These are phyloP conservation scores for Lepeophtheirus nordmannii DNA, from an alignment of 2,888 invertebrate species.

Conservation along the genomic window DNA sequence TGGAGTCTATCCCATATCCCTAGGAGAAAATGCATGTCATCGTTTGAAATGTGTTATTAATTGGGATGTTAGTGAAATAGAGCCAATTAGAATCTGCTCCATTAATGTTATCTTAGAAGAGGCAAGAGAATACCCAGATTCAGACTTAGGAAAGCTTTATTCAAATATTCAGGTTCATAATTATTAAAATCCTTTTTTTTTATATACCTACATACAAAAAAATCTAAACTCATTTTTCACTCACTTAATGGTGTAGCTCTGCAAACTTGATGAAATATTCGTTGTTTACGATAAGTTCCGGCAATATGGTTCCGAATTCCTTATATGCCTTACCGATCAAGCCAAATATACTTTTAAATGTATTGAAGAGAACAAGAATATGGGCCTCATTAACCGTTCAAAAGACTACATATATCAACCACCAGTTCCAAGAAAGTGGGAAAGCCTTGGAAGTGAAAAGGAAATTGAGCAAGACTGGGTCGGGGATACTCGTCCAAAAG, in stretches of 20 bases:
- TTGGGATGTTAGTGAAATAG: not conserved
- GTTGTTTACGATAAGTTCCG: not conserved
- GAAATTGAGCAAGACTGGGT: constrained; percentile 22
- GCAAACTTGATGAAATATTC: constrained; percentile 4
- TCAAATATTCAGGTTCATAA: not conserved
- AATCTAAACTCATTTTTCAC: too few relatives aligned
- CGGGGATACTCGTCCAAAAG: constrained; percentile 6
- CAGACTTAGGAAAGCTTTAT: not conserved
- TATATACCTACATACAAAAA: too few relatives aligned
- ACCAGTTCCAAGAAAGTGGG: constrained; percentile 15
- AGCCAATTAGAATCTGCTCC: not conserved
- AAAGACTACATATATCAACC: constrained; percentile 11
- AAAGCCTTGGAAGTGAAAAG: constrained; percentile 9
- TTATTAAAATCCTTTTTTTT: not conserved
- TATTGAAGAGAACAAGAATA: not conserved
- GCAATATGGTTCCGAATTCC: constrained; percentile 7
- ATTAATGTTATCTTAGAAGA: not conserved
- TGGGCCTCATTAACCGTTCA: not conserved
- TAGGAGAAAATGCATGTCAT: not conserved
- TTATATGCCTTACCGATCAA: constrained; percentile 7
- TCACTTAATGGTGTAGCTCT: not conserved
- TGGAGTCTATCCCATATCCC: not conserved
- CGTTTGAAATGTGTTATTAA: not conserved
- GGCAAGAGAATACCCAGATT: not conserved
- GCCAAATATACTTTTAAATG: constrained; percentile 5